phyloP scores from a whole-genome alignment of 2,797 vertebrate species.

The Ctenochaetus hawaiiensis region DNA sequence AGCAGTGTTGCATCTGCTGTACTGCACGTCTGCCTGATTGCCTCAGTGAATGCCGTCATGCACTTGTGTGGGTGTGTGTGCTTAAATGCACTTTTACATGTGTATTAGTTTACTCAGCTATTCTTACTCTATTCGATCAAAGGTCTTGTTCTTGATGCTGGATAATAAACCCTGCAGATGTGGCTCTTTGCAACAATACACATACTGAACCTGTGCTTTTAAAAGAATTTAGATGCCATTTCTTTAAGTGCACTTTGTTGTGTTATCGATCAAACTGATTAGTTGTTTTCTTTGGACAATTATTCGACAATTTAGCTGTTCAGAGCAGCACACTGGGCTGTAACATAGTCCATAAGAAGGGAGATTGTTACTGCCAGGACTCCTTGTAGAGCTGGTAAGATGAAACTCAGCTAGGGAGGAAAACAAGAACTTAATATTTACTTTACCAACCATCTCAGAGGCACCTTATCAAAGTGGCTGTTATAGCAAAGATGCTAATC shows the following conservation, averaged over 20 bases:
- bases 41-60: constrained; percentile 22
- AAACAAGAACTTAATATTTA: background rate
- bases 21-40: constrained; percentile 39
- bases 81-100: constrained; percentile 8
- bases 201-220: background rate
- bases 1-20: constrained; percentile 51
- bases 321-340: too few relatives aligned
- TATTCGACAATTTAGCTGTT: background rate
- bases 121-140: constrained; percentile 16
- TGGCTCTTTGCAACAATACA: constrained; percentile 6
- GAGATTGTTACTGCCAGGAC: too few relatives aligned
- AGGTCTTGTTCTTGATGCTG: constrained; percentile 2
- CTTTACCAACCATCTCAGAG: background rate
- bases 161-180: constrained; percentile 6
- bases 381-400: background rate
- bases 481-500: background rate
- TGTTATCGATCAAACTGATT: background rate
- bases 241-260: background rate
- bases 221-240: background rate
- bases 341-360: too few relatives aligned
- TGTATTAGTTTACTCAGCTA: background rate
- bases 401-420: too few relatives aligned
- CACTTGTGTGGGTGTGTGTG: constrained; percentile 20
- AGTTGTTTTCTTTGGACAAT: background rate
- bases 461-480: background rate